Evolutionary conservation across 2,113 vertebrate genomes (phyloP).

Genomic region (Nestor notabilis): DNA sequence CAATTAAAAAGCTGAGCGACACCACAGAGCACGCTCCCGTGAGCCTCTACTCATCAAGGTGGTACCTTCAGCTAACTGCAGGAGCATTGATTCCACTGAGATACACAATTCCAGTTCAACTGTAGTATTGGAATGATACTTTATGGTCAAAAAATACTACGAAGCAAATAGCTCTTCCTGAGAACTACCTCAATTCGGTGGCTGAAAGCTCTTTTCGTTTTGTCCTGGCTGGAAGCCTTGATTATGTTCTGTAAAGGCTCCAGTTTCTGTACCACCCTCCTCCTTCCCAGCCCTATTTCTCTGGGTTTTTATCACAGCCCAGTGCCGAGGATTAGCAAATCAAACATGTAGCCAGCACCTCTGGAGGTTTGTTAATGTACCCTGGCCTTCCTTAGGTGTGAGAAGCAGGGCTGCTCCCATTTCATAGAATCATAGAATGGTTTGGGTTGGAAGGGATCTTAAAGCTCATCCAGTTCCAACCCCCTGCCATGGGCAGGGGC

Average conservation of each 20-base stretch:
- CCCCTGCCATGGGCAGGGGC: neutral
- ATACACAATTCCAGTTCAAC: neutral
- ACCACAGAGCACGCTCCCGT: rapidly evolving
- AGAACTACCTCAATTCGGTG: neutral
- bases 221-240: neutral
- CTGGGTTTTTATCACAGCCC: neutral
- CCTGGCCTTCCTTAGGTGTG: neutral
- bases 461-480: neutral
- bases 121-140: rapidly evolving
- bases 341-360: neutral
- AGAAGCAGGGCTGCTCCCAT: neutral
- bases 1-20: neutral
- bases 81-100: neutral
- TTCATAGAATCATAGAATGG: neutral
- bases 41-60: neutral
- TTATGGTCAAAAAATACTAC: neutral
- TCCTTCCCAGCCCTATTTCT: neutral
- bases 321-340: neutral
- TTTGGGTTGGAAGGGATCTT: neutral
- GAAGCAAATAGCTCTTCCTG: neutral
- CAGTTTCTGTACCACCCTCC: neutral
- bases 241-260: rapidly evolving
- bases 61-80: neutral
- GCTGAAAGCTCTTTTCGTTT: neutral
- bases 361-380: neutral